Evolutionary conservation across 2,888 invertebrate species (phyloP).

Genomic region (Pomacea canaliculata): DNA sequence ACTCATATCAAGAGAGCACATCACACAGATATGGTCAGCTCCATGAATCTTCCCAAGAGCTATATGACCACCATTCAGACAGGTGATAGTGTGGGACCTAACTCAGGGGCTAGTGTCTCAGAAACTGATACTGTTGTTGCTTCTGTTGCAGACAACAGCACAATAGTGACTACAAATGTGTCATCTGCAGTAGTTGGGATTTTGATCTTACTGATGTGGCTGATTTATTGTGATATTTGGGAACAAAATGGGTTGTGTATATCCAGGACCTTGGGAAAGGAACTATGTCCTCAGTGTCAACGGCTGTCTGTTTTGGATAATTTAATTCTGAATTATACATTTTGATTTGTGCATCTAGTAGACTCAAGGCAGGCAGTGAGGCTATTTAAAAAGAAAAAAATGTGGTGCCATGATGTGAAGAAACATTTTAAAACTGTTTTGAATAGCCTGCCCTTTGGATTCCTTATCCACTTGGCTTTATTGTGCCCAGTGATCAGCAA

Average conservation of each 20-base stretch:
- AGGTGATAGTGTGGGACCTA: slow-evolving; percentile 15
- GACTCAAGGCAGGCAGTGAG: too few species aligned
- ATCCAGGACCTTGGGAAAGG: background rate
- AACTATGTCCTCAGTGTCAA: too few species aligned
- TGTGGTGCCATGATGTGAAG: too few species aligned
- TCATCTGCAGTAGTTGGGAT: slow-evolving; percentile 20
- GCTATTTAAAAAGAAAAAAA: too few species aligned
- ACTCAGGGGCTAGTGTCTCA: background rate
- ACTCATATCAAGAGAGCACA: slow-evolving; percentile 69
- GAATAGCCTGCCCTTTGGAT: too few species aligned
- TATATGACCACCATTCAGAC: slow-evolving; percentile 25
- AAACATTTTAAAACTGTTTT: too few species aligned
- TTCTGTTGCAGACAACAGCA: background rate
- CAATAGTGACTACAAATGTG: slow-evolving; percentile 3
- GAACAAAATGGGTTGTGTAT: background rate
- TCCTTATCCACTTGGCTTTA: too few species aligned
- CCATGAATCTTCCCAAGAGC: slow-evolving; percentile 53
- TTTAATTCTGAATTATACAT: too few species aligned
- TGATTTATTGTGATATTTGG: slow-evolving; percentile 22
- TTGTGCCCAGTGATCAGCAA: too few species aligned
- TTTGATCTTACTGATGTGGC: slow-evolving; percentile 28
- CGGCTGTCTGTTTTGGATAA: too few species aligned
- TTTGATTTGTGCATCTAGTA: too few species aligned
- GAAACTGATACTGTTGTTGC: background rate
- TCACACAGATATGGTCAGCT: slow-evolving; percentile 60